Evolutionary conservation across 2,888 invertebrate species (phyloP), one percentile per base, ranked within the genome.

Genomic region (Dynastes tityus): DNA sequence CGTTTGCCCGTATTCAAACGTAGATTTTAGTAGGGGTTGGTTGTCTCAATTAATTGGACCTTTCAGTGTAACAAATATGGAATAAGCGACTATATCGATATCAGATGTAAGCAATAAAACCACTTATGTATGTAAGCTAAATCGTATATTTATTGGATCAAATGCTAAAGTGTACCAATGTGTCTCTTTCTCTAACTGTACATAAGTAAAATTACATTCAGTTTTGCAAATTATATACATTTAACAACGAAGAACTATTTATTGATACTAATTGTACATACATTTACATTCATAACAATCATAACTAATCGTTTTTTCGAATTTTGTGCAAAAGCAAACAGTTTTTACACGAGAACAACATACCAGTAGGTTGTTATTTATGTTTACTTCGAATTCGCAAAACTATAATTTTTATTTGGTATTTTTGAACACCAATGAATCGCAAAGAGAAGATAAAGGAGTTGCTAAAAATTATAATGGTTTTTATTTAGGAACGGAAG

Each of bases 121-220:
- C n/a, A 45, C 49, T 53, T 6, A 16, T 45, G 16, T 6, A 16
- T 45, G 16, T 75, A 83, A 83, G 83, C 82, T 83, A 84, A 83
- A 82, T 86, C 85, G 85, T 87, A 87, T 88, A 87, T 87, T 87
- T 85, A 84, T 84, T 83, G 85, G 86, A 85, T 87, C 84, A 86
- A 86, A 87, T 87, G 85, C 88, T 88, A 87, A 83, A 86, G 83
- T 84, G 84, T 87, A 86, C 84, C 86, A 87, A 87, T 87, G 87
- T 87, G 85, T 84, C 82, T 80, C 80, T 80, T 80, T 80, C 80
- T 80, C 85, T 87, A 86, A 85, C 87, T 88, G 88, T 88, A 88
- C 88, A 88, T 83, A 78, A 84, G 84, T 87, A 85, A 86, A 85
- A 86, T 85, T 87, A 88, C 86, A 87, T 84, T 84, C 82, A 84